These are phyloP conservation scores for Corbicula japonica DNA, from an alignment of 2,888 invertebrate genomes.

Conservation along the genomic window DNA sequence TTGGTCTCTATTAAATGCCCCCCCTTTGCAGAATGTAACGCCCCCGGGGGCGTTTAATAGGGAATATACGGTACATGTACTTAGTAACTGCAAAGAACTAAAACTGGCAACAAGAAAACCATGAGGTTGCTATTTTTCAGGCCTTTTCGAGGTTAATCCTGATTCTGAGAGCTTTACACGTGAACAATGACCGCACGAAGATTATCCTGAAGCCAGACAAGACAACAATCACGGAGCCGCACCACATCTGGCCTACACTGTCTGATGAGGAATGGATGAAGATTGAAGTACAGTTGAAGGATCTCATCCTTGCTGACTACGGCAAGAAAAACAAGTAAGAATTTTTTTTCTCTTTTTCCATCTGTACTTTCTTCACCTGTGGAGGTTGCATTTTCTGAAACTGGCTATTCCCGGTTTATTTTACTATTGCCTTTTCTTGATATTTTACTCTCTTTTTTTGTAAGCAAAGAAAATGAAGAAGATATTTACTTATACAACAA, in stretches of 20 bases:
- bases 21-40: too few species aligned
- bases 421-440: neutral
- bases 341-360: neutral
- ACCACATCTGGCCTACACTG: constrained; percentile 99
- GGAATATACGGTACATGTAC: too few species aligned
- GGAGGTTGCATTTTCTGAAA: neutral
- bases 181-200: constrained; percentile 99
- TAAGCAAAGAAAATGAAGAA: too few species aligned
- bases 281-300: constrained; percentile 98
- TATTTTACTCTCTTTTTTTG: too few species aligned
- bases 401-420: neutral
- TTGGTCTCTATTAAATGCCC: too few species aligned
- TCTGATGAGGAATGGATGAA: constrained; percentile 99
- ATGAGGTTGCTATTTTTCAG: constrained; percentile 83
- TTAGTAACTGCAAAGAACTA: too few species aligned
- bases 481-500: too few species aligned
- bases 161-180: constrained; percentile 98
- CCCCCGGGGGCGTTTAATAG: too few species aligned
- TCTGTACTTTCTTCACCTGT: neutral
- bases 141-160: constrained; percentile 99
- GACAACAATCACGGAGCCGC: constrained; percentile 99
- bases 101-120: too few species aligned
- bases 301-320: constrained; percentile 99
- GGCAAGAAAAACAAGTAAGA: constrained; percentile 99
- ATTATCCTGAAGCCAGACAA: constrained; percentile 99